phyloP scores from a whole-genome alignment of 2,797 vertebrate species.

The Eupleurogrammus muticus region DNA sequence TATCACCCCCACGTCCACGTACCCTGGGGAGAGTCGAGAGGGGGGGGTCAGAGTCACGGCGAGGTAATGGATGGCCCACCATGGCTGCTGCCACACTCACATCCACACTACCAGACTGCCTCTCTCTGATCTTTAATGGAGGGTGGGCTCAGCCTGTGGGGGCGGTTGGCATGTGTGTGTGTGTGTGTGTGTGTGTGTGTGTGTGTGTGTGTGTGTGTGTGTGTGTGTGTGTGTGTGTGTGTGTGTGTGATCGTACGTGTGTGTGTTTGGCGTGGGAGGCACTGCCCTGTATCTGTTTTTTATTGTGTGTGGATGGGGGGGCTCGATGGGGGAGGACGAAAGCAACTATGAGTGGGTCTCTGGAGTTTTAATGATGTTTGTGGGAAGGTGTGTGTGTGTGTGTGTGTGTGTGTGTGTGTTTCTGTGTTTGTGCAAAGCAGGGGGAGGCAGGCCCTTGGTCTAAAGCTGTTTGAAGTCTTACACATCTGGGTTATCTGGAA shows the following conservation, averaged over 20 bases:
- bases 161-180: slow-evolving; percentile 67
- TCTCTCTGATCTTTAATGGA: slow-evolving; percentile 81
- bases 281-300: slow-evolving; percentile 79
- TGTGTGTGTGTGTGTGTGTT: slow-evolving; percentile 74
- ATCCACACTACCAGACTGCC: slow-evolving; percentile 70
- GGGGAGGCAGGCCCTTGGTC: slow-evolving; percentile 62
- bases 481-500: slow-evolving; percentile 82
- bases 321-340: slow-evolving; percentile 56
- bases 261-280: slow-evolving; percentile 72
- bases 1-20: slow-evolving; percentile 94
- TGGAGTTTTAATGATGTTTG: slow-evolving; percentile 84
- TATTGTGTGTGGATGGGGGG: slow-evolving; percentile 70
- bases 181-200: slow-evolving; percentile 44
- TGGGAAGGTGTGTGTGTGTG: slow-evolving; percentile 72
- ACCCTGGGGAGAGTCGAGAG: slow-evolving; percentile 84
- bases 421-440: slow-evolving; percentile 65
- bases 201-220: slow-evolving; percentile 53
- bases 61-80: slow-evolving; percentile 78
- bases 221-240: slow-evolving; percentile 55
- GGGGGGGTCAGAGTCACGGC: slow-evolving; percentile 62
- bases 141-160: slow-evolving; percentile 72
- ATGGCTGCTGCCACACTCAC: slow-evolving; percentile 72
- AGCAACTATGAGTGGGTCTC: slow-evolving; percentile 73
- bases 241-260: slow-evolving; percentile 49
- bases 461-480: slow-evolving; percentile 77